phyloP scores from a whole-genome alignment of 2,888 invertebrate genomes.

The Conistra vaccinii region DNA sequence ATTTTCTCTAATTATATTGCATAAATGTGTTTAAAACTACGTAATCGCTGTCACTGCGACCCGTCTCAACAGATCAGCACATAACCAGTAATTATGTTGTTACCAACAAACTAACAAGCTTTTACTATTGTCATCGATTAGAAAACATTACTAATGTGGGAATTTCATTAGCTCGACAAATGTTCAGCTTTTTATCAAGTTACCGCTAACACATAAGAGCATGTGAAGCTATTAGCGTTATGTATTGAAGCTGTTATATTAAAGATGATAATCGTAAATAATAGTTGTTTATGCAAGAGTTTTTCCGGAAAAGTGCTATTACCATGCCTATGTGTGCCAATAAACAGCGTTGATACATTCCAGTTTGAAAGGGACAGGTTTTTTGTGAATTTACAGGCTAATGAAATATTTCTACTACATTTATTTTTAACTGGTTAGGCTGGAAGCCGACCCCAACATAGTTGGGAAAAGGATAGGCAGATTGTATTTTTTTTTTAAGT shows the following conservation, averaged over 20 bases:
- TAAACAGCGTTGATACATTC: background rate
- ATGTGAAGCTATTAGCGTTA: conserved; percentile 34
- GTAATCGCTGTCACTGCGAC: conserved; percentile 31
- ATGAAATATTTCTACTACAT: background rate
- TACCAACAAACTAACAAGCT: conserved; percentile 68
- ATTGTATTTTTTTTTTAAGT: too few species aligned
- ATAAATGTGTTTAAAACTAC: too few species aligned
- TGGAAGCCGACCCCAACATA: too few species aligned
- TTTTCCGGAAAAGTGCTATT: conserved; percentile 7
- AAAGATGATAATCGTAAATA: background rate
- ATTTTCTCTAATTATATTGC: too few species aligned
- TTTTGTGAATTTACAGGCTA: background rate
- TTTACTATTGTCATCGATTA: conserved; percentile 80
- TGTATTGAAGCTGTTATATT: conserved; percentile 25
- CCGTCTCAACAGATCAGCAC: conserved; percentile 36
- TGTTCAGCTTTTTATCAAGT: conserved; percentile 45
- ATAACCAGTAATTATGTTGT: conserved; percentile 57
- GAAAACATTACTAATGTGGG: conserved; percentile 76
- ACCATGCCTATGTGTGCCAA: background rate
- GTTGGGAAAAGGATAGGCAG: too few species aligned
- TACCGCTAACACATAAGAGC: background rate
- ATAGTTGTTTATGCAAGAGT: conserved; percentile 3
- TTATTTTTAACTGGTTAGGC: background rate
- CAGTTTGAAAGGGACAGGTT: background rate
- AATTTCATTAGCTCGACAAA: conserved; percentile 60